Conservation (phyloP, 2,888 invertebrate species). For the Drosophila falleni region DNA sequence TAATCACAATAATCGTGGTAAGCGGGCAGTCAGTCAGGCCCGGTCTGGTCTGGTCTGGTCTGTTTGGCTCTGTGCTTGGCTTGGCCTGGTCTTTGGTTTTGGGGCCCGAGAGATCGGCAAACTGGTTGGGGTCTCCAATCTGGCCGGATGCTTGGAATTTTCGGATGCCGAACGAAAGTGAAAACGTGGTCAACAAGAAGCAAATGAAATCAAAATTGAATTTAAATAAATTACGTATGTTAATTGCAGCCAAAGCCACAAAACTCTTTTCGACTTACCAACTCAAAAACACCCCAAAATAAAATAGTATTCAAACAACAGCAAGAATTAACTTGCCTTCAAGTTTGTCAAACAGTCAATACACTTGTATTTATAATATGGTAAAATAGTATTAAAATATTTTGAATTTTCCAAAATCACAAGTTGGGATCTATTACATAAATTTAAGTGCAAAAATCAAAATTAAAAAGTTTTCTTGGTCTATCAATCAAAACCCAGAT, state of each 20-base stretch:
- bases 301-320: background rate
- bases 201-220: conserved; percentile 75
- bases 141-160: conserved; percentile 70
- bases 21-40: conserved; percentile 77
- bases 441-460: no score
- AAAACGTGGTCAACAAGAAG: conserved; percentile 73
- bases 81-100: conserved; percentile 2
- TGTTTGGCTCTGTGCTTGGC: conserved; percentile 2
- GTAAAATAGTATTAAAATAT: no score
- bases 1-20: conserved; percentile 81
- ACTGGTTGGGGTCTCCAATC: conserved; percentile 49
- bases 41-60: conserved; percentile 9
- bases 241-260: conserved; percentile 61
- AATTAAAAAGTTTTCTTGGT: no score
- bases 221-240: conserved; percentile 82
- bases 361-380: background rate
- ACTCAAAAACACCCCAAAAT: background rate
- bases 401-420: background rate
- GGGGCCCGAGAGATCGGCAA: conserved; percentile 48
- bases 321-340: background rate
- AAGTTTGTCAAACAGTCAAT: background rate
- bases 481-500: no score
- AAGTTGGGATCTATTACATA: background rate
- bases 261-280: conserved; percentile 6
- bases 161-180: conserved; percentile 78